Evolutionary conservation across 2,797 vertebrate species (phyloP).

Genomic region (Melanotaenia trifasciata): DNA sequence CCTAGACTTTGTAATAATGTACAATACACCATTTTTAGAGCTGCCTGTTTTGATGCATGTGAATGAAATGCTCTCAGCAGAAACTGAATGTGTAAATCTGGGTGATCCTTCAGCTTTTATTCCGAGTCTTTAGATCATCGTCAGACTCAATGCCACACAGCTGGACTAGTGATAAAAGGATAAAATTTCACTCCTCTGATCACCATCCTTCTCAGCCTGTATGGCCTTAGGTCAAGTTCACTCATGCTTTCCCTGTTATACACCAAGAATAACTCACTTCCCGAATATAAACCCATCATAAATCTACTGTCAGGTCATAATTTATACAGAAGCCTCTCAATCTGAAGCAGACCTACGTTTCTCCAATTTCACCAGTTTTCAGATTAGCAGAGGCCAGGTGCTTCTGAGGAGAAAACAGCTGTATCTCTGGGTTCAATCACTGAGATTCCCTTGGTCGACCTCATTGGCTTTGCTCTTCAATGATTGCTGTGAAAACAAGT

Average conservation of each 20-base stretch:
- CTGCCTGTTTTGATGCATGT: conserved; percentile 19
- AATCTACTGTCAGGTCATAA: conserved; percentile 58
- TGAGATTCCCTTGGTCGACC: conserved; percentile 53
- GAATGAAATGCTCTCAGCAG: conserved; percentile 12
- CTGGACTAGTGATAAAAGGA: conserved; percentile 51
- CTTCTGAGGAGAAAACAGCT: conserved; percentile 56
- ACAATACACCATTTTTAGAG: conserved; percentile 13
- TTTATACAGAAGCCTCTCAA: conserved; percentile 55
- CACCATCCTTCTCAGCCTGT: conserved; percentile 22
- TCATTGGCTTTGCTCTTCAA: conserved; percentile 38
- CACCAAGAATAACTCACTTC: conserved; percentile 67
- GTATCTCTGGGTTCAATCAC: conserved; percentile 46
- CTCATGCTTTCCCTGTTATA: conserved; percentile 58
- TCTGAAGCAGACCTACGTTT: conserved; percentile 59
- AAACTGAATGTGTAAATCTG: conserved; percentile 33
- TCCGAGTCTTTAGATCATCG: conserved; percentile 37
- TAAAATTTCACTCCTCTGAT: conserved; percentile 34
- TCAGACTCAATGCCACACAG: conserved; percentile 39
- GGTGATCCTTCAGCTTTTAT: conserved; percentile 28
- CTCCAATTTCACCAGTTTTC: conserved; percentile 57
- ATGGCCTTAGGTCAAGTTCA: conserved; percentile 53
- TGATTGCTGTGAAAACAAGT: conserved; percentile 37
- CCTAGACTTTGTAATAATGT: conserved; percentile 16
- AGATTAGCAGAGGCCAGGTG: conserved; percentile 70
- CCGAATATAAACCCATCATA: conserved; percentile 64